phyloP scores from a whole-genome alignment of 2,888 invertebrate genomes.

The Steinernema scapterisci region DNA sequence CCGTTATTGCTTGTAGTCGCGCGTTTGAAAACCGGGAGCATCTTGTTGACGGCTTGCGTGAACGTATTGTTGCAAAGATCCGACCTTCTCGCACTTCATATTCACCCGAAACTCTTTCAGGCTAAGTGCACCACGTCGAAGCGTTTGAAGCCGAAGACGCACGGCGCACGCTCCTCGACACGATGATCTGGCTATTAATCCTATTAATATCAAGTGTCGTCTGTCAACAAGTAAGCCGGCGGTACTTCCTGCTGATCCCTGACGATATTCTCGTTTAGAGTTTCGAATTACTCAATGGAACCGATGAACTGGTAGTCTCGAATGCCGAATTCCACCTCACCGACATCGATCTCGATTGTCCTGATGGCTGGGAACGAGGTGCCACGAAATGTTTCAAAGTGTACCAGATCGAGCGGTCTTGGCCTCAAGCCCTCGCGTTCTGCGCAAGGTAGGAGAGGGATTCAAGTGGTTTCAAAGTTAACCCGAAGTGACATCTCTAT shows the following conservation, averaged over 20 bases:
- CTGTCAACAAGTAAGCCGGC: conserved; percentile 7
- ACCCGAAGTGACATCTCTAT: conserved; percentile 53
- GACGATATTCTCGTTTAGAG: background rate
- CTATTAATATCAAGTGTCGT: conserved; percentile 27
- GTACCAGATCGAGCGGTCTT: conserved; percentile 58
- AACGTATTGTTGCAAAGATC: conserved; percentile 8
- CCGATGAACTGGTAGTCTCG: background rate
- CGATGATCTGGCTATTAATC: conserved; percentile 22
- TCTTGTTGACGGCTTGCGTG: conserved; percentile 15
- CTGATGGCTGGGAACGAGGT: conserved; percentile 62
- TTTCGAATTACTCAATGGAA: background rate
- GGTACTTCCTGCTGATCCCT: background rate
- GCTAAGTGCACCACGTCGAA: conserved; percentile 6
- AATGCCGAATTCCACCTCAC: conserved; percentile 35
- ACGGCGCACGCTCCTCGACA: conserved; percentile 13
- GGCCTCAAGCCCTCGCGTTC: conserved; percentile 66
- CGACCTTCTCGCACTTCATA: background rate
- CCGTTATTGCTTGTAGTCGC: conserved; percentile 21
- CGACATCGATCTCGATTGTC: conserved; percentile 59
- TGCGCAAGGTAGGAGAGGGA: conserved; percentile 53
- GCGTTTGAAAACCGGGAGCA: conserved; percentile 16
- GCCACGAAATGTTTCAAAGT: conserved; percentile 62
- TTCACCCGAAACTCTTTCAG: background rate
- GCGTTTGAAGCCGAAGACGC: conserved; percentile 19
- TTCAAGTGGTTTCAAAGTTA: too few species aligned